Base-by-base conservation (phyloP, 2,113 vertebrate genomes). In the Bufo gargarizans region DNA sequence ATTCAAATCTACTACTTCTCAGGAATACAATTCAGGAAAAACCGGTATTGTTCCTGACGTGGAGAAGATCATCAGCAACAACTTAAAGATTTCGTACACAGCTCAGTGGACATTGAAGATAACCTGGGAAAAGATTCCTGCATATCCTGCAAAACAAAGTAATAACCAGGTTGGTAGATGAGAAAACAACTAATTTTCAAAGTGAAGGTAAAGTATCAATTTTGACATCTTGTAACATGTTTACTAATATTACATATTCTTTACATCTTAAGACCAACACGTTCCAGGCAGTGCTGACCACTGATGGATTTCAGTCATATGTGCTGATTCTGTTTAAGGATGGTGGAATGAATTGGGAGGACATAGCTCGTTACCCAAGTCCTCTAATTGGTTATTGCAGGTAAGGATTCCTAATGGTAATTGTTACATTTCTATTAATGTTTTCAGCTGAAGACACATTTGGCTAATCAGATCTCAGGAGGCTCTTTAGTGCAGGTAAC, bases 281-380 rank as follows among this genome's bases (percentile, higher is more conserved):
- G 0, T 96, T 94, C 88, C 95, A 96, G 84, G 94, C 94, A 3
- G 11, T 95, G 82, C 92, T 96, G 65, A 94, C 94, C 86, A 96
- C 95, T 0, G 94, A 96, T 0, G 95, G 95, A 5, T 93, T 93
- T 91, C 92, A 82, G 56, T 95, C 95, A 82, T 96, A 93, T 0
- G 2, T 93, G 45, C 83, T 96, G 87, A 94, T 95, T 88, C 91
- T 95, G 59, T 96, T 95, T 90, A 90, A 94, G 91, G 91, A 93
- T 0, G 82, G 92, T 19, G 91, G 92, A 12, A 95, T 96, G 95
- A 86, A 33, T 0, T 96, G 95, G 95, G 92, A 94, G 85, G 89
- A 90, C 61, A 88, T 69, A 12, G 89, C 45, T 0, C 0, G 65
- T 71, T 20, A 79, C 20, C 90, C 87, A 43, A 87, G 89, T 0